These are phyloP conservation scores for Porites australiensis DNA, from an alignment of 64 coral and sea anemone genomes.

Conservation along the genomic window DNA sequence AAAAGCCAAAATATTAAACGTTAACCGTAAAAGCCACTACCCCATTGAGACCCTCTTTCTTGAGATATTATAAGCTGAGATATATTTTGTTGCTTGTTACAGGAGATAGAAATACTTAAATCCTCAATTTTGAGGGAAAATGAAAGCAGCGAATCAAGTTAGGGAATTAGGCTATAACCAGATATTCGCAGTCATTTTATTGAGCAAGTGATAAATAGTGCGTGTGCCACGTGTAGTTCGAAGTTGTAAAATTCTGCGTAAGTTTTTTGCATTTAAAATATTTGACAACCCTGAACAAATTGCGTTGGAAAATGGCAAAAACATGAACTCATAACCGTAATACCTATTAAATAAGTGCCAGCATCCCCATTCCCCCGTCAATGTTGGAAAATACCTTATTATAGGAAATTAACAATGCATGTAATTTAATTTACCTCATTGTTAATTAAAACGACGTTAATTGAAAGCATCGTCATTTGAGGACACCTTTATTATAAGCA, in stretches of 20 bases:
- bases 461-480: slow-evolving; percentile 53
- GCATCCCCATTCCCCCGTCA: too few relatives aligned
- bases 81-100: too few relatives aligned
- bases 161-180: too few relatives aligned
- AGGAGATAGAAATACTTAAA: too few relatives aligned
- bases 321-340: background rate
- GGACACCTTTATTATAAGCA: slow-evolving; percentile 31
- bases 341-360: background rate
- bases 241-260: too few relatives aligned
- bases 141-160: too few relatives aligned
- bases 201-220: too few relatives aligned
- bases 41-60: slow-evolving; percentile 40
- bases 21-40: slow-evolving; percentile 52
- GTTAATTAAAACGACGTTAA: slow-evolving; percentile 23
- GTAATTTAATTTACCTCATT: slow-evolving; percentile 36
- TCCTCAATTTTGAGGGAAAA: too few relatives aligned
- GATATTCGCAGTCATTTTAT: too few relatives aligned
- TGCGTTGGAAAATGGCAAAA: background rate
- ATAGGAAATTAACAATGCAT: slow-evolving; percentile 36
- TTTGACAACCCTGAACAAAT: background rate
- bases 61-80: background rate
- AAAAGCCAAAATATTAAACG: slow-evolving; percentile 49
- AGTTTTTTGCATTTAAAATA: too few relatives aligned
- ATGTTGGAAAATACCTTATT: too few relatives aligned
- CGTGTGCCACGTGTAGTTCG: too few relatives aligned